Conservation (phyloP, 2,888 invertebrate species). For the Nematopogon swammerdamellus region DNA sequence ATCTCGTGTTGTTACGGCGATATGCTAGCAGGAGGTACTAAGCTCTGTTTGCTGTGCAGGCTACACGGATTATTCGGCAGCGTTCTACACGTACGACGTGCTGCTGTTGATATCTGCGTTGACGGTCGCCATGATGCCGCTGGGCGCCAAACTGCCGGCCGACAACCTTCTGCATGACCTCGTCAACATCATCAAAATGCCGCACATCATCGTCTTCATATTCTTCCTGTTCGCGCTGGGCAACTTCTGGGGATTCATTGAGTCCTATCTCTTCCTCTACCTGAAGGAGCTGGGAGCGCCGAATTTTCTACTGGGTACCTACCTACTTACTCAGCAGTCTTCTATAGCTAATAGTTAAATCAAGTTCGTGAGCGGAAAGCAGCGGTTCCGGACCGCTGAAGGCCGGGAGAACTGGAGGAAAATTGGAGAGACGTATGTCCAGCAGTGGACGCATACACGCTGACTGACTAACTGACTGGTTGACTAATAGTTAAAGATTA, state of each 20-base stretch:
- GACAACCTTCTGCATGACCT: slow-evolving; percentile 76
- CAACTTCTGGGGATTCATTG: slow-evolving; percentile 86
- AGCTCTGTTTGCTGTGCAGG: slow-evolving; percentile 49
- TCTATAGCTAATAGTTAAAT: no score
- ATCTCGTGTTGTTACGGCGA: no score
- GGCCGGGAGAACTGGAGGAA: no score
- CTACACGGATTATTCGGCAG: slow-evolving; percentile 82
- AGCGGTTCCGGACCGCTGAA: no score
- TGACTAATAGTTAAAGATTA: no score
- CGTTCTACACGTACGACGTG: slow-evolving; percentile 79
- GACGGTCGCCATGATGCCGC: slow-evolving; percentile 73
- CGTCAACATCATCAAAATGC: slow-evolving; percentile 71
- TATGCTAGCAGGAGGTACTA: no score
- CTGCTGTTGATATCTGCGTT: slow-evolving; percentile 69
- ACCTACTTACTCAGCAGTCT: no score
- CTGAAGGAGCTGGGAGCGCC: slow-evolving; percentile 81
- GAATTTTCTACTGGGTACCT: slow-evolving; percentile 76
- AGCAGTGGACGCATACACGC: no score
- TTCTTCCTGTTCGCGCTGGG: slow-evolving; percentile 79
- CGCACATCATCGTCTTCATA: slow-evolving; percentile 77
- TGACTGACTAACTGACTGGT: no score
- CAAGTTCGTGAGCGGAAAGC: no score
- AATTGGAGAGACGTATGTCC: no score
- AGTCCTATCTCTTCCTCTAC: slow-evolving; percentile 84
- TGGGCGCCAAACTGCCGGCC: slow-evolving; percentile 73